These are phyloP conservation scores for Metalampra italica DNA, from an alignment of 2,888 invertebrate genomes.

Conservation along the genomic window DNA sequence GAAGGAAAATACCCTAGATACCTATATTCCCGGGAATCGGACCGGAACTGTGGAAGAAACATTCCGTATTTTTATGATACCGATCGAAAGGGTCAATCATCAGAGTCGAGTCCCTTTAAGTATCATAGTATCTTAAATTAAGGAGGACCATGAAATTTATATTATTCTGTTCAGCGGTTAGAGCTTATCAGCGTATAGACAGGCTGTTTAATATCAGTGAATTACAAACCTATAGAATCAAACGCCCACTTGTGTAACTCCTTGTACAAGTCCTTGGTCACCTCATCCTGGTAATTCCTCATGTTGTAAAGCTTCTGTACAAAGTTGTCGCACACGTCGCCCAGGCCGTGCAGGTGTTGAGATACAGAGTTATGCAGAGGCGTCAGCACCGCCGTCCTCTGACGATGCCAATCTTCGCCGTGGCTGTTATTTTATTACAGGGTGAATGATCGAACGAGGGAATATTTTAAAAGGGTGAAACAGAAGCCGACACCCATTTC, in stretches of 20 bases:
- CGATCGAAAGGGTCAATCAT: too few species aligned
- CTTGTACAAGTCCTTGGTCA: slow-evolving; percentile 74
- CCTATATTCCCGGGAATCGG: too few species aligned
- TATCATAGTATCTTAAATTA: too few species aligned
- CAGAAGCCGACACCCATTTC: too few species aligned
- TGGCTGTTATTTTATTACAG: slow-evolving; percentile 59
- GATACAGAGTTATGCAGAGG: slow-evolving; percentile 58
- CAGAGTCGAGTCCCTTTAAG: too few species aligned
- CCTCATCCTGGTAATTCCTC: slow-evolving; percentile 81
- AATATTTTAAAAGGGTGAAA: not conserved
- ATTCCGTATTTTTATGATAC: too few species aligned
- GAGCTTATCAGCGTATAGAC: too few species aligned
- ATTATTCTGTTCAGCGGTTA: too few species aligned
- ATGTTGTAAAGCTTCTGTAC: slow-evolving; percentile 67
- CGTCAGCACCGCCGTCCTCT: slow-evolving; percentile 66
- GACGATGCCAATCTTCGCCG: slow-evolving; percentile 79
- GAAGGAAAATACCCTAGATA: too few species aligned
- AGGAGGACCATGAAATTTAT: too few species aligned
- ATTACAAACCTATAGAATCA: slow-evolving; percentile 78
- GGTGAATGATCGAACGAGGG: slow-evolving; percentile 7
- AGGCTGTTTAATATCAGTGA: not conserved
- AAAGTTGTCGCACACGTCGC: slow-evolving; percentile 53
- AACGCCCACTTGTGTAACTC: slow-evolving; percentile 84
- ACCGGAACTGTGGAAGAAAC: too few species aligned
- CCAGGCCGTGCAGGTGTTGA: slow-evolving; percentile 57